These are phyloP conservation scores for Parotia lawesii DNA, from an alignment of 2,113 vertebrate species.

Conservation along the genomic window DNA sequence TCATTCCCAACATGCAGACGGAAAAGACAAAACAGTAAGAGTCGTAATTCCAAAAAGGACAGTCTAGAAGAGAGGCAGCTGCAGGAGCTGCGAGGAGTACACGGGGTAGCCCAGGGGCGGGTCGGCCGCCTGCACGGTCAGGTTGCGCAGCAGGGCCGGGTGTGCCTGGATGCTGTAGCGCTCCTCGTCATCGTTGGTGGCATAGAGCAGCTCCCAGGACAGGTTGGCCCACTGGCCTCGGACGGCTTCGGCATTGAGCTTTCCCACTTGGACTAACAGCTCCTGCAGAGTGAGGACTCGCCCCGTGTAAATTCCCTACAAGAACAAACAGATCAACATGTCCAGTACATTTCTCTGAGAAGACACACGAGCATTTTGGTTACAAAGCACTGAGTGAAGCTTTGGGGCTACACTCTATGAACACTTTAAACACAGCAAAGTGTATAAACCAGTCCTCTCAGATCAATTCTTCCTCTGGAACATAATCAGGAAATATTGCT, in stretches of 20 bases:
- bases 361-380: background rate
- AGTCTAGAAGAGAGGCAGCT: slow-evolving; percentile 82
- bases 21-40: background rate
- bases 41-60: accelerated
- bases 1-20: background rate
- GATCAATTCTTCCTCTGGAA: background rate
- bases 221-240: slow-evolving; percentile 97
- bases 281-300: slow-evolving; percentile 93
- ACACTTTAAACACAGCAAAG: background rate
- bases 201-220: slow-evolving; percentile 97
- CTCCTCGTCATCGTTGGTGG: slow-evolving; percentile 95
- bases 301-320: slow-evolving; percentile 90
- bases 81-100: slow-evolving; percentile 87
- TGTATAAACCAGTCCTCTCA: background rate
- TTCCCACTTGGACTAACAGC: slow-evolving; percentile 85
- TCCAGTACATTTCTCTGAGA: accelerated
- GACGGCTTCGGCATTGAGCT: slow-evolving; percentile 87
- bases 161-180: slow-evolving; percentile 97
- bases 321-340: background rate
- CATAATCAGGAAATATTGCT: background rate
- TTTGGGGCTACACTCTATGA: background rate
- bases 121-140: slow-evolving; percentile 92
- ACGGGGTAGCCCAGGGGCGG: slow-evolving; percentile 94
- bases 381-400: background rate
- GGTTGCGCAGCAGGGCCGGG: slow-evolving; percentile 88